These are phyloP conservation scores for Stomatorhinus ivindoensis DNA, from an alignment of 2,113 vertebrate species.

Conservation along the genomic window DNA sequence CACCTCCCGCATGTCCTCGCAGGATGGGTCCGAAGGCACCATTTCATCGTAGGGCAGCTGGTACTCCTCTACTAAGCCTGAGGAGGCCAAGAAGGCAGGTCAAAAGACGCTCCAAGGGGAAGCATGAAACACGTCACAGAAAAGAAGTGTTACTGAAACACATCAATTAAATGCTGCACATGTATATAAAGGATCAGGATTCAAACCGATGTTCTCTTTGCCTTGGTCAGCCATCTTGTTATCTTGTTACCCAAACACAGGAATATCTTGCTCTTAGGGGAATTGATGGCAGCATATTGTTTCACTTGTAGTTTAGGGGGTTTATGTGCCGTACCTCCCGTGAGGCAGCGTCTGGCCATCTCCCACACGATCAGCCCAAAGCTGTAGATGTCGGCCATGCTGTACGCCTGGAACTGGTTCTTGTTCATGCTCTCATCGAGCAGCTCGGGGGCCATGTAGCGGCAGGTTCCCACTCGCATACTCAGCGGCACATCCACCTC, in stretches of 20 bases:
- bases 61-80: conserved; percentile 92
- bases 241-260: neutral
- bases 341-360: conserved; percentile 86
- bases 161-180: neutral
- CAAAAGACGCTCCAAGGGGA: neutral
- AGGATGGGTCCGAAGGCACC: conserved; percentile 88
- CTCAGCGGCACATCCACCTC: conserved; percentile 93
- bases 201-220: neutral
- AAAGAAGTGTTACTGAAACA: neutral
- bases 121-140: neutral
- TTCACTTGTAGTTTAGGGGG: too few species aligned
- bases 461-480: conserved; percentile 81
- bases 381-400: conserved; percentile 98
- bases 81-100: neutral
- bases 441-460: conserved; percentile 96
- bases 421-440: conserved; percentile 90
- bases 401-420: conserved; percentile 92
- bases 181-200: neutral
- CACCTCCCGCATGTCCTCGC: conserved; percentile 93
- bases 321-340: conserved; percentile 68
- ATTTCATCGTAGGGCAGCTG: conserved; percentile 90
- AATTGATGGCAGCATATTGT: neutral
- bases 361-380: conserved; percentile 93
- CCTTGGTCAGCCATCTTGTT: neutral
- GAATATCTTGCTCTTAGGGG: neutral